Evolutionary conservation across 1,140 invertebrate species (phyloP).

Genomic region (Drosophila kepulauana): DNA sequence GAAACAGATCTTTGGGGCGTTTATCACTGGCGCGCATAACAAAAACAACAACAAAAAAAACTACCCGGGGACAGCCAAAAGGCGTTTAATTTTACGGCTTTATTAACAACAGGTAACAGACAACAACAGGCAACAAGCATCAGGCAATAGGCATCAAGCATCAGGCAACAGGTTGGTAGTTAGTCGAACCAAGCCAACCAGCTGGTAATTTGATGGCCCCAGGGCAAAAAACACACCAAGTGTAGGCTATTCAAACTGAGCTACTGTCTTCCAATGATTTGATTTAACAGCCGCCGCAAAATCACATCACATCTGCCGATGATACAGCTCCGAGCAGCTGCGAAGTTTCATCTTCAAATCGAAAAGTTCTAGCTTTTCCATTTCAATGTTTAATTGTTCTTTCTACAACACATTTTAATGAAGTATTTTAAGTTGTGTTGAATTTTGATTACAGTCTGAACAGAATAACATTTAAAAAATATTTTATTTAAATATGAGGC

Average conservation of each 20-base stretch:
- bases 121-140: background rate
- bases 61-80: constrained; percentile 39
- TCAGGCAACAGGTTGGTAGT: constrained; percentile 22
- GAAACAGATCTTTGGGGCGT: constrained; percentile 70
- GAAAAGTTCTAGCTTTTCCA: background rate
- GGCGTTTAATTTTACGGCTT: constrained; percentile 82
- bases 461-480: no score
- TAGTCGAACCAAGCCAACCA: constrained; percentile 11
- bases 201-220: constrained; percentile 74
- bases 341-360: background rate
- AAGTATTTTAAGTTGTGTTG: no score
- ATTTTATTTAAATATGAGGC: no score
- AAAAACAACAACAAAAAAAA: no score
- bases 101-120: constrained; percentile 64
- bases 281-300: constrained; percentile 31
- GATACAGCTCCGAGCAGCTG: background rate
- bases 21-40: constrained; percentile 66
- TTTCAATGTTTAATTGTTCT: background rate
- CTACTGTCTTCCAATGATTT: constrained; percentile 49
- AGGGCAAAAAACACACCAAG: constrained; percentile 47
- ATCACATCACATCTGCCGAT: background rate
- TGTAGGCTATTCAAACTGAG: constrained; percentile 36
- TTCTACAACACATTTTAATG: background rate
- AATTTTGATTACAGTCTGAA: no score
- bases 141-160: background rate